Conservation (phyloP, 2,113 vertebrate genomes). For the Melanerpes aurifrons region DNA sequence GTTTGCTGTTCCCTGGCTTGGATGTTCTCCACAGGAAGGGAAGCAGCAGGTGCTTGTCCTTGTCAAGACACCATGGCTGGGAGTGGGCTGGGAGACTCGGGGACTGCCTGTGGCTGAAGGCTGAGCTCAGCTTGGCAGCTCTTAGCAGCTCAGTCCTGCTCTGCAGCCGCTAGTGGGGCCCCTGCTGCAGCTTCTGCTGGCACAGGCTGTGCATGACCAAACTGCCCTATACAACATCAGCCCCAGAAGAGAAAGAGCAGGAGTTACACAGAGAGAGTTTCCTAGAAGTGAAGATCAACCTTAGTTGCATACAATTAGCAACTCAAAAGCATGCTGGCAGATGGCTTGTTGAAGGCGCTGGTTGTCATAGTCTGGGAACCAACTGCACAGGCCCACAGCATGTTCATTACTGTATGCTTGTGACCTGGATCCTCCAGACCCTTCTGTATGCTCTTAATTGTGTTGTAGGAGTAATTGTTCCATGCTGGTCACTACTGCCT, state of each 20-base stretch:
- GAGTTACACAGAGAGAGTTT: accelerated
- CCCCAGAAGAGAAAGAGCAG: background rate
- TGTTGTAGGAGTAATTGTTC: background rate
- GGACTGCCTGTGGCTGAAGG: background rate
- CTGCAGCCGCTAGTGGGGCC: background rate
- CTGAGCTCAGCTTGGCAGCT: background rate
- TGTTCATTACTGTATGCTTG: background rate
- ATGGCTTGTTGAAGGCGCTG: background rate
- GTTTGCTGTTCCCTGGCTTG: background rate
- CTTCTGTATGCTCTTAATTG: background rate
- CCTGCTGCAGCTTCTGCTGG: accelerated
- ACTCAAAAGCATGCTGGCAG: background rate
- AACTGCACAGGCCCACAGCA: background rate
- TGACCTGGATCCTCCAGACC: background rate
- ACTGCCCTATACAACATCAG: background rate
- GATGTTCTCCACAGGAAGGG: background rate
- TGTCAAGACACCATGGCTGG: background rate
- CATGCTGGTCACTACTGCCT: background rate
- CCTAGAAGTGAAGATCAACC: background rate
- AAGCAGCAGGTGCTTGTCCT: background rate
- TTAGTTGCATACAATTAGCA: background rate
- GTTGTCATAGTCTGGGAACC: background rate
- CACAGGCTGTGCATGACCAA: background rate
- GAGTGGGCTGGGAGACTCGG: background rate
- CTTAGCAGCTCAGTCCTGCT: background rate